Base-by-base conservation (phyloP, 2,113 vertebrate species). In the Toxotes chatareus region DNA sequence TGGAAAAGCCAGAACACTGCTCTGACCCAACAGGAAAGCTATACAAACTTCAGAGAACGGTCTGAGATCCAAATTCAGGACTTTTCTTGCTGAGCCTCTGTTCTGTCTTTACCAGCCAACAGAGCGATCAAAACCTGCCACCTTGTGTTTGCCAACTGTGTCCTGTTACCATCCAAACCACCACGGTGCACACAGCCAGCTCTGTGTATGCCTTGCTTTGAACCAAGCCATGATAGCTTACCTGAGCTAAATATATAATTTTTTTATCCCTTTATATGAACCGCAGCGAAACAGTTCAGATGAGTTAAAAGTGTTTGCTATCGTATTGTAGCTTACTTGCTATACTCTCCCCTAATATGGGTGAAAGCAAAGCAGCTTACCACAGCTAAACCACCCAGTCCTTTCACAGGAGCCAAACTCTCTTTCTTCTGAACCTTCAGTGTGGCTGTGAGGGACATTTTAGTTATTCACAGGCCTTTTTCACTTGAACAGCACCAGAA, bases 71-170 rank as follows among this genome's bases (percentile, higher is more conserved):
- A 79, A 62, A 79, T 68, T 66, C 34, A 67, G 71, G 61, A 47
- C 49, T 36, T 56, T 27, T 36, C 67, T 53, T 7, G n/a, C 76
- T 60, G 67, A 86, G 61, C 80, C 68, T 13, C 62, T 69, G 47
- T 57, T 9, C 31, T n/a, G 14, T 67, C 49, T 78, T 76, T 38
- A 86, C 40, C 53, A 23, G 74, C 79, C 82, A 86, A 76, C 49
- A 68, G 36, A 51, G 40, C 0, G 36, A 90, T 88, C 80, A 79
- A 79, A 90, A 73, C 36, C 71, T 85, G 87, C 83, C 85, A 61
- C 21, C 14, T 14, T 8, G 8, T 3, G 3, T 60, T 49, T 66
- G 61, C 86, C 83, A 88, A 63, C 88, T 79, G 82, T 86, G 71
- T 76, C 64, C 76, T 66, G 73, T 74, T n/a, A 36, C 53, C 27